Evolutionary conservation across 1,140 invertebrate species (phyloP).

Genomic region (Catajapyx aquilonaris): DNA sequence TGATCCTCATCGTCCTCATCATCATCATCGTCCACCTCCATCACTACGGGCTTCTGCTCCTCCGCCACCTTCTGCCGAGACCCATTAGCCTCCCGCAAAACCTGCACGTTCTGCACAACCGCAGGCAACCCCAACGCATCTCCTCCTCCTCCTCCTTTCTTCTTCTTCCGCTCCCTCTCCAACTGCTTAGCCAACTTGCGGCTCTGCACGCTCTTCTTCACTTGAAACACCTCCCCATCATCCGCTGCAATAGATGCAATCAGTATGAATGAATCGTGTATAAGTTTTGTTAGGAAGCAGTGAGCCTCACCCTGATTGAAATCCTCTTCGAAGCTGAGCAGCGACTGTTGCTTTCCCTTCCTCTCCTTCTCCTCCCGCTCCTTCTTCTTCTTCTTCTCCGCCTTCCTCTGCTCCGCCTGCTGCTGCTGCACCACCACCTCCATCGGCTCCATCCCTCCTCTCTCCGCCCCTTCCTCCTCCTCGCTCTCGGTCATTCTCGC

Average conservation of each 20-base stretch:
- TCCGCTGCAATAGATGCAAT: conserved; percentile 33
- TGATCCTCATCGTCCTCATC: no score
- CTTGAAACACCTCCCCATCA: conserved; percentile 75
- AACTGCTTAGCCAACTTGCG: conserved; percentile 68
- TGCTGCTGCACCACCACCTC: no score
- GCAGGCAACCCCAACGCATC: no score
- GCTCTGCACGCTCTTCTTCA: conserved; percentile 85
- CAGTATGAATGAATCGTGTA: conserved; percentile 4
- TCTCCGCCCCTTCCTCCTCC: no score
- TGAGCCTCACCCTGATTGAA: conserved; percentile 37
- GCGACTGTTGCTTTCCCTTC: conserved; percentile 29
- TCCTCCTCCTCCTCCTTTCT: conserved; percentile 37
- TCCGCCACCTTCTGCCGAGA: no score
- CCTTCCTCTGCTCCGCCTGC: no score
- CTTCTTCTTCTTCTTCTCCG: conserved; percentile 19
- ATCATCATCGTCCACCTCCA: conserved; percentile 23
- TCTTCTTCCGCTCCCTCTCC: conserved; percentile 49
- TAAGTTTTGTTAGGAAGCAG: neutral
- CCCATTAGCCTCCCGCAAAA: no score
- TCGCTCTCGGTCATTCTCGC: no score
- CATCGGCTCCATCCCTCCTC: no score
- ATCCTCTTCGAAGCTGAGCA: conserved; percentile 59
- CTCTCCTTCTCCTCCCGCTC: conserved; percentile 28
- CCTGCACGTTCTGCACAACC: no score
- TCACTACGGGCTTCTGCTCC: conserved; percentile 48